Percentiles rank a stretch among this genome's conserved stretches.
Conservation (phyloP, 2,113 vertebrate species). For the Nesospiza acunhae region DNA sequence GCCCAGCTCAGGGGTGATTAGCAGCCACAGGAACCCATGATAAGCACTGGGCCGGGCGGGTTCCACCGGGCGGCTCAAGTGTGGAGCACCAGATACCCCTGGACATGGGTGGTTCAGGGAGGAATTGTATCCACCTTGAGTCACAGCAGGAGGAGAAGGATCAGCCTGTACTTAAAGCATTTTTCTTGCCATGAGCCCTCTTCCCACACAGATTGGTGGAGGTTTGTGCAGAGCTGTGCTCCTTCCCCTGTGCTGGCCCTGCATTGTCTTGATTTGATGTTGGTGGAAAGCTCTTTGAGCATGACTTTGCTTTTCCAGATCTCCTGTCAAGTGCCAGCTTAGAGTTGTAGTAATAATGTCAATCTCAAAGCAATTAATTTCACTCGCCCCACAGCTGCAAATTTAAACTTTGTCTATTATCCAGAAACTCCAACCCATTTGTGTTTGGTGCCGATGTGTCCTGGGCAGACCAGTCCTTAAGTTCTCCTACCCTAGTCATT, state of each 20-base stretch:
- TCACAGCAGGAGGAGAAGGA: background rate
- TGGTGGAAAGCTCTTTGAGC: background rate
- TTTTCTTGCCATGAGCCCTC: background rate
- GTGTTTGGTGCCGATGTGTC: background rate
- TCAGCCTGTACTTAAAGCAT: background rate
- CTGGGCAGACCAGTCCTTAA: background rate
- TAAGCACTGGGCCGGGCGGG: background rate
- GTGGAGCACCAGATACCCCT: background rate
- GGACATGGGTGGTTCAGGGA: accelerated
- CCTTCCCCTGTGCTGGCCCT: background rate
- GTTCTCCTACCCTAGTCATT: background rate
- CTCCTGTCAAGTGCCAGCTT: background rate
- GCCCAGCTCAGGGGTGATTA: accelerated
- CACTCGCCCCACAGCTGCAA: accelerated
- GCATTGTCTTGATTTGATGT: accelerated
- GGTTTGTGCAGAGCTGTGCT: background rate
- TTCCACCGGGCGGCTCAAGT: accelerated
- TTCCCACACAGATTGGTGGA: background rate
- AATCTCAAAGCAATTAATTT: background rate
- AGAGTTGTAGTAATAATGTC: accelerated
- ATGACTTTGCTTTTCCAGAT: background rate
- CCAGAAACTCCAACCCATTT: background rate
- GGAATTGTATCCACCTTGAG: background rate
- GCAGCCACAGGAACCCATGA: accelerated
- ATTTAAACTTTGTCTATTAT: background rate